A percentile compares a stretch with the other conserved stretches of the same genome.
These are phyloP conservation scores for Lacerta bilineata DNA, from an alignment of 2,797 vertebrate genomes.

Conservation along the genomic window DNA sequence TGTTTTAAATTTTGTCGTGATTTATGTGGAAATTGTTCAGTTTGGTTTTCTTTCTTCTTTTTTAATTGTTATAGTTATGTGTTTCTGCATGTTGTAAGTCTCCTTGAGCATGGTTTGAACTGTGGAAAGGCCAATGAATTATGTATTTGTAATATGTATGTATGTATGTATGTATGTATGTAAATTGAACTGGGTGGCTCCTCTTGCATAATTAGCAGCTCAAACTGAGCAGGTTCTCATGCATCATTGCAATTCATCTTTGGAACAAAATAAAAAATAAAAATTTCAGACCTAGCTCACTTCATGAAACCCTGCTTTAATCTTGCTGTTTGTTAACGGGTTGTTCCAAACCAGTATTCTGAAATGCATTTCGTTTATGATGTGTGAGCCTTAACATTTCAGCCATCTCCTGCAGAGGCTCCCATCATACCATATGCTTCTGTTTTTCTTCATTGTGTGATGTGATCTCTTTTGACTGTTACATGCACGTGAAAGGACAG, in stretches of 20 bases:
- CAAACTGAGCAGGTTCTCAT: constrained; percentile 46
- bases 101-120: too few species aligned
- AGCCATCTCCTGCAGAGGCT: constrained; percentile 80
- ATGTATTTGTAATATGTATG: too few species aligned
- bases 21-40: too few species aligned
- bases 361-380: constrained; percentile 81
- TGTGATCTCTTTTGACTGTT: constrained; percentile 86
- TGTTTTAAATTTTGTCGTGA: too few species aligned
- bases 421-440: constrained; percentile 85
- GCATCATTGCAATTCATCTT: constrained; percentile 35
- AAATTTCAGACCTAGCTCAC: constrained; percentile 47
- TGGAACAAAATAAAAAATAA: constrained; percentile 55
- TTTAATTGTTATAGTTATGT: too few species aligned
- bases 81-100: too few species aligned
- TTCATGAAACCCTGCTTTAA: constrained; percentile 58
- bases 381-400: constrained; percentile 78
- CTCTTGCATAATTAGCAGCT: constrained; percentile 67
- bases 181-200: constrained; percentile 69
- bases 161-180: too few species aligned
- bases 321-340: constrained; percentile 66
- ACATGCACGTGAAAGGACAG: constrained; percentile 85
- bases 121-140: too few species aligned
- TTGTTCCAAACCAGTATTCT: constrained; percentile 73
- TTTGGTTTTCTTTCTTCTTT: too few species aligned
- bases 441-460: constrained; percentile 84